These are phyloP conservation scores for Neoarius graeffei DNA, from an alignment of 2,113 vertebrate genomes.

Conservation along the genomic window DNA sequence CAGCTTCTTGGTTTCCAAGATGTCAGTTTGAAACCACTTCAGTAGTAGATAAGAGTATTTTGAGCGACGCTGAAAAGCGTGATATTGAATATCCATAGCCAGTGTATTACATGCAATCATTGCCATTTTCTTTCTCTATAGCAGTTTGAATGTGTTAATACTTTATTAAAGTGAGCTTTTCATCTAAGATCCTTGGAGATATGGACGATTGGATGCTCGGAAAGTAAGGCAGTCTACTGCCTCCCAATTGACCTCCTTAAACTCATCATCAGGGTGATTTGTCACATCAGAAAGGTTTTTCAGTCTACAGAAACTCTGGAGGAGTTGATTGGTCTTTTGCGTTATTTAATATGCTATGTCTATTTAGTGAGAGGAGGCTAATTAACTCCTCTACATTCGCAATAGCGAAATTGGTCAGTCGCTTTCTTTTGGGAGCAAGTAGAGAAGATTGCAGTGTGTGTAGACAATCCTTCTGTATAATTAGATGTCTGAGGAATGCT, in stretches of 20 bases:
- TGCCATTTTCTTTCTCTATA: constrained; percentile 18
- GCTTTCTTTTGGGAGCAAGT: constrained; percentile 38
- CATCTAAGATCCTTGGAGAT: constrained; percentile 30
- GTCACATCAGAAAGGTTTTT: constrained; percentile 37
- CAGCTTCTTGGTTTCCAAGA: constrained; percentile 5
- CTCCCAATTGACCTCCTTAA: constrained; percentile 29
- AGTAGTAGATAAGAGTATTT: not conserved
- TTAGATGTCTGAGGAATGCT: constrained; percentile 43
- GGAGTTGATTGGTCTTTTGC: constrained; percentile 39
- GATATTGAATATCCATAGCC: constrained; percentile 5
- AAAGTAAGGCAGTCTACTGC: constrained; percentile 31
- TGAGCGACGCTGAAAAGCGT: not conserved
- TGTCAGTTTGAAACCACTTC: not conserved
- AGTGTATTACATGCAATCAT: constrained; percentile 14
- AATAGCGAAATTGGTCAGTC: constrained; percentile 36
- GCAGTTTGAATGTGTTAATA: constrained; percentile 27
- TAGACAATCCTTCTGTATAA: constrained; percentile 44
- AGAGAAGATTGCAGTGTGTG: constrained; percentile 38
- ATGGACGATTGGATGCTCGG: constrained; percentile 21
- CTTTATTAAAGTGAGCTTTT: constrained; percentile 37
- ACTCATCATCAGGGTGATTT: constrained; percentile 46
- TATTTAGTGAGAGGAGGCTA: constrained; percentile 45
- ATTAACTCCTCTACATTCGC: constrained; percentile 46
- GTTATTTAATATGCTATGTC: constrained; percentile 43
- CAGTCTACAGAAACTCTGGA: constrained; percentile 13